Evolutionary conservation across 2,888 invertebrate species (phyloP), one percentile per base, ranked within the genome.

Genomic region (Cosmia pyralina): DNA sequence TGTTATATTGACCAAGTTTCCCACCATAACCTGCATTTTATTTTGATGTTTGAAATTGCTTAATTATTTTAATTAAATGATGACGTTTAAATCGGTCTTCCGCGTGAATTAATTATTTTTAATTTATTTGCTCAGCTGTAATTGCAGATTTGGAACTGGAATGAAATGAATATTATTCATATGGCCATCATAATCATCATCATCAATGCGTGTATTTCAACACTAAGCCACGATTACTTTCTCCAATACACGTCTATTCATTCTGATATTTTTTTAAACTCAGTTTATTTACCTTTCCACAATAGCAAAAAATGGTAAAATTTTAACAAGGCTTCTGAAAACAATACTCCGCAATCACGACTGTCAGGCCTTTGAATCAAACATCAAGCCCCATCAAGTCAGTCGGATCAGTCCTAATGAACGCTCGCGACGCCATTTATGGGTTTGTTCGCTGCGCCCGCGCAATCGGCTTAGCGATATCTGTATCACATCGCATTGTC

Each of bases 401-500:
- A 85, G 85, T 68, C 77, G 74, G 87, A 81, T 79, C 80, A 72
- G 83, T 87, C 87, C 85, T 93, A 93, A 93, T 93, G 92, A 93
- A 92, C 90, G 82, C 70, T 79, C 82, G 83, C 85, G 79, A 82
- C 72, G 77, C 94, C 93, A 85, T 94, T 93, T 91, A 94, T 86
- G 94, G 94, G 79, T 85, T 93, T 90, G 93, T 92, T 93, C 92
- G 92, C 83, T 88, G 90, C 88, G 88, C 86, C 85, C 86, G 86
- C 78, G 90, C 91, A 92, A 94, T 93, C 93, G 91, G 88, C 90
- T 92, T 89, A 88, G 55, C 83, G 90, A 93, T 94, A 93, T 93
- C 92, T 92, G 90, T 92, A 93, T 93, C 92, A 89, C 89, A 92
- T 92, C 90, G 90, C 89, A 91, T 92, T 92, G 92, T 91, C 88